Evolutionary conservation across 2,888 invertebrate species (phyloP).

Genomic region (Hermodice carunculata): DNA sequence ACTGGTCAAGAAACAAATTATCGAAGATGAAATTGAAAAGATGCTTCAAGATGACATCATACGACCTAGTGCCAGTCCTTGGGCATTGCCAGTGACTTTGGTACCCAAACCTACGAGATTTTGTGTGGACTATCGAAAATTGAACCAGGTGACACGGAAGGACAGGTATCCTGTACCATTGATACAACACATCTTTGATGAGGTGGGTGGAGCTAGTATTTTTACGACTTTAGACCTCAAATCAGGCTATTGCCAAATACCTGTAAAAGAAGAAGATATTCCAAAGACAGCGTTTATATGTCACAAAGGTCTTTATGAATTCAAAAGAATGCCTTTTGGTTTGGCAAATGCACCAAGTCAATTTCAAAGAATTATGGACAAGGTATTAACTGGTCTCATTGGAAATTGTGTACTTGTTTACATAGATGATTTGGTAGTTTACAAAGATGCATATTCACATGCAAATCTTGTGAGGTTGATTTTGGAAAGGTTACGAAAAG

Average conservation of each 20-base stretch:
- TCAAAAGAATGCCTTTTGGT: slow-evolving; percentile 31
- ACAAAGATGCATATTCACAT: too few species aligned
- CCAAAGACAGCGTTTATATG: slow-evolving; percentile 31
- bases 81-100: slow-evolving; percentile 9
- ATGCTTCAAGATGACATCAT: slow-evolving; percentile 8
- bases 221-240: slow-evolving; percentile 31
- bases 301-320: slow-evolving; percentile 24
- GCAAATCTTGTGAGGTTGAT: too few species aligned
- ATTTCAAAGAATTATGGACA: slow-evolving; percentile 30
- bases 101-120: slow-evolving; percentile 21
- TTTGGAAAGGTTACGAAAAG: too few species aligned
- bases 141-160: slow-evolving; percentile 20
- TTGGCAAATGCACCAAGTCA: slow-evolving; percentile 26
- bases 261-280: slow-evolving; percentile 3
- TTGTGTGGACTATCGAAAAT: slow-evolving; percentile 29
- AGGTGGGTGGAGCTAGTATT: slow-evolving; percentile 17
- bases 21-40: not conserved
- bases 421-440: slow-evolving; percentile 34
- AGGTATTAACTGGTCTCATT: slow-evolving; percentile 3
- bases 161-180: slow-evolving; percentile 29
- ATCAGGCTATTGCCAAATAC: slow-evolving; percentile 31
- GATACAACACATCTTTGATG: slow-evolving; percentile 34
- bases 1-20: not conserved
- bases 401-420: slow-evolving; percentile 18
- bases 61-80: not conserved